Conservation (phyloP, 1,140 invertebrate species). For the Daktulosphaira vitifoliae region DNA sequence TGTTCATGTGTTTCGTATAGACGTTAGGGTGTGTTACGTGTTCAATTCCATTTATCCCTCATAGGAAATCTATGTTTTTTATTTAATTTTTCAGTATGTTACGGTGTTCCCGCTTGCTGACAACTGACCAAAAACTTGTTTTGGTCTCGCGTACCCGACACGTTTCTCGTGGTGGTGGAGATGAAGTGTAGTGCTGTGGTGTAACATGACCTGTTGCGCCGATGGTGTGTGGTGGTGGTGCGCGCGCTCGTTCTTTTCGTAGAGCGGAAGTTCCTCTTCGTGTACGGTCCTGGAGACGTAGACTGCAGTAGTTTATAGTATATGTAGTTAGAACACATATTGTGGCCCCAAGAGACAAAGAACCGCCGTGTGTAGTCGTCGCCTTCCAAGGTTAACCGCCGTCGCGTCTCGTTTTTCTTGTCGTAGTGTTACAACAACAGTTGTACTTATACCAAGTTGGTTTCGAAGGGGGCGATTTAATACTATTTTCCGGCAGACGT, state of each 20-base stretch:
- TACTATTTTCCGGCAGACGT: too few species aligned
- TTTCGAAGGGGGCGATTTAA: too few species aligned
- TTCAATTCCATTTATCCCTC: too few species aligned
- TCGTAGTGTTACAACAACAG: too few species aligned
- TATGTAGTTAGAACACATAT: not conserved
- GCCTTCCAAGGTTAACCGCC: conserved; percentile 26
- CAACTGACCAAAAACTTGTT: conserved; percentile 4
- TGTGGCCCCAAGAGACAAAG: conserved; percentile 8
- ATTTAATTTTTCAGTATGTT: too few species aligned
- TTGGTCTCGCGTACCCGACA: conserved; percentile 5
- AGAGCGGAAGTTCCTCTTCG: conserved; percentile 20
- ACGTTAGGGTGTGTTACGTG: too few species aligned
- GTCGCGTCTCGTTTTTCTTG: conserved; percentile 23
- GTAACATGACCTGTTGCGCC: conserved; percentile 21
- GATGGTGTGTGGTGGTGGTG: not conserved
- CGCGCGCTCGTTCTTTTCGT: not conserved
- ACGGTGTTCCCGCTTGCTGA: too few species aligned
- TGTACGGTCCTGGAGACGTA: not conserved
- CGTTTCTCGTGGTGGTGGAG: not conserved
- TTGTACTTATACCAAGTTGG: too few species aligned
- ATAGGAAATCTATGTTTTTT: too few species aligned
- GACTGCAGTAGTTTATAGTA: not conserved
- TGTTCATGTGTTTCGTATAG: too few species aligned
- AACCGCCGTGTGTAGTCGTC: not conserved
- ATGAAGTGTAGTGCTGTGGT: not conserved